Base-by-base conservation (phyloP, 2,113 vertebrate species). In the Chionodraco myersi region DNA sequence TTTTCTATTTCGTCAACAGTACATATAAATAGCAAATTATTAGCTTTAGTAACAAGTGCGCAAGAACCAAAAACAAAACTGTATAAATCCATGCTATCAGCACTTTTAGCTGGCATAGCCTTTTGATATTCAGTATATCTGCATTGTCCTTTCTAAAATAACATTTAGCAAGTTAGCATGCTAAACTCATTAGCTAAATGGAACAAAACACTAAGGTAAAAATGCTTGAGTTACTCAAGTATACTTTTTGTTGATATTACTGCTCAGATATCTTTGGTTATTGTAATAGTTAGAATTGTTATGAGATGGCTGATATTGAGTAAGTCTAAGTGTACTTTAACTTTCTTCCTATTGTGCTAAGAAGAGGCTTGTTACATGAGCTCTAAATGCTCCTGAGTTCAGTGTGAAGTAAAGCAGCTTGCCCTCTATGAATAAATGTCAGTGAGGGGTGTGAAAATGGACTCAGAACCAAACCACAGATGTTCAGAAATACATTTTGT, bases 401-500 rank as follows among this genome's bases (percentile, higher is more conserved):
- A 59, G 76, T 21, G 71, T 63, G 11, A 81, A 61, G 14, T 76
- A 21, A 75, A 75, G 75, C 30, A 15, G 47, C 51, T 56, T 34
- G 23, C 51, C 9, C 48, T 57, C 34, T 21, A 57, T 18, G 63
- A 84, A 67, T 73, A 63, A 82, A 73, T 48, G 61, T 71, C 52
- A 59, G 58, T 64, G 41, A 80, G 44, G 82, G 54, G 82, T 88
- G 86, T 87, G 72, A 92, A 90, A 86, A 87, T 53, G 57, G 61
- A 73, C 66, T 66, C 4, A 12, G 21, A 66, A 81, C 87, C 86
- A 90, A 89, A 88, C 85, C 88, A 68, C 83, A 59, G 68, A 49
- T 67, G 47, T 61, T 72, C 82, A 88, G 74, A 90, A 92, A 82
- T 89, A 92, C 72, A 80, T 81, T 84, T 81, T 44, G 74, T 71